Conservation (phyloP, 2,888 invertebrate genomes). For the Odontothrips loti region DNA sequence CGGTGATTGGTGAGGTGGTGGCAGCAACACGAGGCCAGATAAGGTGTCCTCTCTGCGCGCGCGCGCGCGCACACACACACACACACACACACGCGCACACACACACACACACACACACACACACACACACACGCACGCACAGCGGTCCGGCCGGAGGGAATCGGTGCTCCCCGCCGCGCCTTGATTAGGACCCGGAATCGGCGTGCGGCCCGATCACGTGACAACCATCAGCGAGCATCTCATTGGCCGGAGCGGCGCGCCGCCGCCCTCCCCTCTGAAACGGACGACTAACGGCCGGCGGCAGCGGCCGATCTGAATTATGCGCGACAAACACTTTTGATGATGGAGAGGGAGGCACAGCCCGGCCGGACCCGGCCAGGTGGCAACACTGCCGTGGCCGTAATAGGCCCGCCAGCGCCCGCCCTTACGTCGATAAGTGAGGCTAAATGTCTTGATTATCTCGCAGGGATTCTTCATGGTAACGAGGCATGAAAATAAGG, state of each 20-base stretch:
- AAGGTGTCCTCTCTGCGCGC: neutral
- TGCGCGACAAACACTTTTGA: neutral
- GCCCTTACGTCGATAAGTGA: conserved; percentile 1
- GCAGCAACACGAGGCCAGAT: neutral
- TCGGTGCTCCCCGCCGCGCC: too few species aligned
- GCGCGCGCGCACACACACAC: neutral
- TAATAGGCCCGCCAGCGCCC: neutral
- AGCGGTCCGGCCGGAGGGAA: neutral
- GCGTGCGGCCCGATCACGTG: neutral
- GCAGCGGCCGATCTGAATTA: neutral
- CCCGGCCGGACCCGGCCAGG: too few species aligned
- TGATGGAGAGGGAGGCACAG: too few species aligned
- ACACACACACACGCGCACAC: neutral
- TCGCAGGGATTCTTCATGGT: neutral
- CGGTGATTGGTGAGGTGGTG: conserved; percentile 7
- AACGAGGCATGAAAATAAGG: conserved; percentile 19
- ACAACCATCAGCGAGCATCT: neutral
- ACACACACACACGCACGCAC: neutral
- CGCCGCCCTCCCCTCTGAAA: too few species aligned
- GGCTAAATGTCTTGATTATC: conserved; percentile 17
- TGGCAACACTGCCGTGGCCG: neutral
- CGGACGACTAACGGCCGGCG: too few species aligned
- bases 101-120: neutral
- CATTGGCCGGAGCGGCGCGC: too few species aligned
- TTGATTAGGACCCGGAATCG: neutral